A percentile compares a stretch with the other conserved stretches of the same genome.
Evolutionary conservation across 1,140 invertebrate genomes (phyloP).

Genomic region (Coptotermes formosanus): DNA sequence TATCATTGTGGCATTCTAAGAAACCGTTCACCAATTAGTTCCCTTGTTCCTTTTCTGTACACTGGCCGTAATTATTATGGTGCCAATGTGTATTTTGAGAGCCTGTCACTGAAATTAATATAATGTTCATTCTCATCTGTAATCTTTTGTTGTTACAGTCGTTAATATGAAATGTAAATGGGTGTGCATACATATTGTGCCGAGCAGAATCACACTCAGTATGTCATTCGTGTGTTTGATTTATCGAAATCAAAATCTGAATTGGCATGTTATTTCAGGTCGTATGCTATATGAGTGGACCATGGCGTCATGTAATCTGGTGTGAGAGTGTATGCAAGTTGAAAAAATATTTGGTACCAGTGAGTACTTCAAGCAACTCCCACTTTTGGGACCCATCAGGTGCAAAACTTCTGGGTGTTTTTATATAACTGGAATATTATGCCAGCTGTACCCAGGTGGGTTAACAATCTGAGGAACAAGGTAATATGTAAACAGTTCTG

Average conservation of each 20-base stretch:
- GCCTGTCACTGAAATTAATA: not conserved
- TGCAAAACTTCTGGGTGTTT: conserved; percentile 27
- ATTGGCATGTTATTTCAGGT: conserved; percentile 16
- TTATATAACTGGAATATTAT: conserved; percentile 27
- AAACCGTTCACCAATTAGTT: not conserved
- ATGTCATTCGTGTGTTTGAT: not conserved
- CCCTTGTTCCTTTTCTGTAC: not conserved
- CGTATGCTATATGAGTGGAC: not conserved
- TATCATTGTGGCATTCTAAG: not conserved
- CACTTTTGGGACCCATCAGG: conserved; percentile 24
- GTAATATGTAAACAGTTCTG: too few species aligned
- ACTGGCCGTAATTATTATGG: not conserved
- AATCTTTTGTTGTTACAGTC: not conserved
- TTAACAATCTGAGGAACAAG: not conserved
- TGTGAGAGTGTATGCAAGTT: conserved; percentile 29
- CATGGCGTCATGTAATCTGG: conserved; percentile 27
- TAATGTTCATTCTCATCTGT: not conserved
- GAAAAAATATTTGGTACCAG: not conserved
- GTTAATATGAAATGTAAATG: not conserved
- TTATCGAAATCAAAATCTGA: not conserved
- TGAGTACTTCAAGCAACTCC: conserved; percentile 20
- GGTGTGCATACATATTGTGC: not conserved
- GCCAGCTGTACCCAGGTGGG: conserved; percentile 37
- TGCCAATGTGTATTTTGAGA: not conserved
- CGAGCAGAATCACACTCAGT: not conserved